Evolutionary conservation across 2,888 invertebrate species (phyloP).

Genomic region (Drosophila hamatofila): DNA sequence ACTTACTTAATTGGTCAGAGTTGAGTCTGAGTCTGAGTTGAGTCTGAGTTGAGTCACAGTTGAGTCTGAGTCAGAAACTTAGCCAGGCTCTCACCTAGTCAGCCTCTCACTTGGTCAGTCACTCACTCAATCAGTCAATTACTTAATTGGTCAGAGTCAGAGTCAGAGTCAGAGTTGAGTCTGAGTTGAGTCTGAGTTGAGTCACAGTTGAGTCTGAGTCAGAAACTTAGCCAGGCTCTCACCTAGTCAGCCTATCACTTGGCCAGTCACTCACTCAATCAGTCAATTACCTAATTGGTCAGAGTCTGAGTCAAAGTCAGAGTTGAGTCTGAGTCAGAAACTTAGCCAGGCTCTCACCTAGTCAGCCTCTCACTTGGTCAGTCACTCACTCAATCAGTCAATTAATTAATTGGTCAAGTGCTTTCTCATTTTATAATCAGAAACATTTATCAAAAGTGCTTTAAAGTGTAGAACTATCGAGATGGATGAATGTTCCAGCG

Average conservation of each 20-base stretch:
- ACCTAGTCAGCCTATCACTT: too few relatives aligned
- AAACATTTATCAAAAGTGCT: conserved; percentile 7
- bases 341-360: background rate
- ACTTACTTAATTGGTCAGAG: background rate
- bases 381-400: background rate
- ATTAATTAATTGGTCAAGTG: background rate
- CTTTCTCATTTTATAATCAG: background rate
- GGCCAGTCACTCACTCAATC: background rate
- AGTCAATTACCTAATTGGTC: background rate
- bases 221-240: background rate
- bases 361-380: background rate
- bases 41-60: background rate
- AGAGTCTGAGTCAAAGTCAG: background rate
- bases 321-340: background rate
- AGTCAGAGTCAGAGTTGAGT: background rate
- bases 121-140: background rate
- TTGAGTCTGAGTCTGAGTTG: too few relatives aligned
- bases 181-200: background rate
- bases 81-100: background rate
- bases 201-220: background rate
- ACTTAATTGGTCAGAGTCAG: background rate
- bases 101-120: background rate
- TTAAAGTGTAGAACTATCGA: background rate
- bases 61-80: background rate
- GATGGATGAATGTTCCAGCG: background rate